These are phyloP conservation scores for Mellilla xanthometata DNA, from an alignment of 2,888 invertebrate species.

Conservation along the genomic window DNA sequence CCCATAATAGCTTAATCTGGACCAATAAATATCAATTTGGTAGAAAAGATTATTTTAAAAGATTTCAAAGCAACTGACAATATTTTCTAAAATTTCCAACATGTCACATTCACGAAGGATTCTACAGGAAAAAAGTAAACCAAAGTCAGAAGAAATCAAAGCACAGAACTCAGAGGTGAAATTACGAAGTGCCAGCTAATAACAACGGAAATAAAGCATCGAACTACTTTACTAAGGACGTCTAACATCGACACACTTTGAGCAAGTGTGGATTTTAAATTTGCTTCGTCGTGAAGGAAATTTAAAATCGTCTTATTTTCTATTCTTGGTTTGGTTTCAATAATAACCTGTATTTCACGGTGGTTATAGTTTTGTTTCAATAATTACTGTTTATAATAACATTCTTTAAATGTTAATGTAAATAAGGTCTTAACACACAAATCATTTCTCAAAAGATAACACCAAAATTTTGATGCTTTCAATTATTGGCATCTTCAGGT, in stretches of 20 bases:
- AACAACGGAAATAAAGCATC: constrained; percentile 72
- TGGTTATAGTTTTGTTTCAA: no score
- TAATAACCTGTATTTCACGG: no score
- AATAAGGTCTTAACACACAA: no score
- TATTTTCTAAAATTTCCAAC: constrained; percentile 11
- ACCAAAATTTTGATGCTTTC: no score
- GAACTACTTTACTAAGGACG: constrained; percentile 72
- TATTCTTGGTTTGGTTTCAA: constrained; percentile 50
- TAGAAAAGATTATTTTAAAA: neutral
- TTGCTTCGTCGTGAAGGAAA: constrained; percentile 35
- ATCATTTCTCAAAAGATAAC: no score
- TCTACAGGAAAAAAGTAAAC: constrained; percentile 65
- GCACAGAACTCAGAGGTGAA: constrained; percentile 67
- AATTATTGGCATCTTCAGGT: no score
- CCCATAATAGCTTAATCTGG: neutral
- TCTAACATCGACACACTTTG: constrained; percentile 62
- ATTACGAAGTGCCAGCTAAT: constrained; percentile 78
- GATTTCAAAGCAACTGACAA: constrained; percentile 20
- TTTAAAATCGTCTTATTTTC: constrained; percentile 43
- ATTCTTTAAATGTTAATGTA: no score
- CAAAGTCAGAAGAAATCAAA: constrained; percentile 57
- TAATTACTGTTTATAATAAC: no score
- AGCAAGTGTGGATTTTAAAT: constrained; percentile 45
- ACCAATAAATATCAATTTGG: no score
- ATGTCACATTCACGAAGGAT: constrained; percentile 50